Evolutionary conservation across 2,888 invertebrate species (phyloP), one percentile per base, ranked within the genome.

Genomic region (Pyrocoelia pectoralis): DNA sequence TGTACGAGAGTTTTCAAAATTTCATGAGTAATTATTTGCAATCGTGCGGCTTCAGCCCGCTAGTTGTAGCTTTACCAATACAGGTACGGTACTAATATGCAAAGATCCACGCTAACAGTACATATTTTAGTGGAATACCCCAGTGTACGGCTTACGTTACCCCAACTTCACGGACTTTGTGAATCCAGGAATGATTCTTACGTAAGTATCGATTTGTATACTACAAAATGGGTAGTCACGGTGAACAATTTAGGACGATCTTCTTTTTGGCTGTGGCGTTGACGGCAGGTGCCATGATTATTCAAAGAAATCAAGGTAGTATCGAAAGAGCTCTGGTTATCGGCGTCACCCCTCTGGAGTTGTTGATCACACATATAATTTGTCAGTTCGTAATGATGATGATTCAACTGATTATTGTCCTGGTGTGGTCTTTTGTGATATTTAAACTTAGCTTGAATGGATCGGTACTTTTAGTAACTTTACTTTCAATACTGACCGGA

Each of bases 111-210:
- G 24, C 4, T 24, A 24, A 24, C 24, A 24, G n/a, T n/a, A n/a
- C n/a, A 12, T 17, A 38, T 81, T 72, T 46, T 18, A 92, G 86
- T 90, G 90, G 78, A 83, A 89, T 69, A 76, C 83, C 0, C 94
- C 94, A 0, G 81, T 95, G 48, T 95, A 92, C 73, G 95, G 95
- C 1, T 84, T 88, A 55, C 78, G 81, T 19, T 83, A 88, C 56
- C 93, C 95, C 0, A 93, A 93, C 76, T 96, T 97, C 76, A 96
- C 95, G 0, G 95, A 97, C 78, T 97, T 97, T 77, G 96, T 96
- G 62, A 96, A 96, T 1, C 97, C 97, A 1, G 97, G 97, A 66
- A 88, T 97, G 50, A 92, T 96, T 71, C 81, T 97, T 53, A 94
- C 94, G 92, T 92, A 78, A 87, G 88, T 85, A 33, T 10, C n/a